These are phyloP conservation scores for Aproaerema taeniolella DNA, from an alignment of 2,888 invertebrate genomes.

Conservation along the genomic window DNA sequence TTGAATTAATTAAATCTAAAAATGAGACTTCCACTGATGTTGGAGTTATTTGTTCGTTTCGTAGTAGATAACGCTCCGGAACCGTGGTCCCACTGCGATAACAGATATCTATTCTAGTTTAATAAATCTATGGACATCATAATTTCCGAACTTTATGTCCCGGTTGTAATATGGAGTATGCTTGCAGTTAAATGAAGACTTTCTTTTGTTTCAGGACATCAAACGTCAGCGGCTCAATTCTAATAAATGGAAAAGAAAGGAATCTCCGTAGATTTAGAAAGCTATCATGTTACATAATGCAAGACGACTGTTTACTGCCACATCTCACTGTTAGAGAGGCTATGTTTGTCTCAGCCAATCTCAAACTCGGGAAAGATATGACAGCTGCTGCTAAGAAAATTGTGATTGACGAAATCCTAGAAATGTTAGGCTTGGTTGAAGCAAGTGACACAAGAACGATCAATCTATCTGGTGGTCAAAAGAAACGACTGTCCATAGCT, in stretches of 20 bases:
- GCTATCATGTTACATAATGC: slow-evolving; percentile 98
- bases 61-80: no score
- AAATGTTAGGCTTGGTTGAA: slow-evolving; percentile 88
- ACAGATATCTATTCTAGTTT: no score
- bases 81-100: no score
- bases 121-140: no score
- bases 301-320: slow-evolving; percentile 92
- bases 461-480: slow-evolving; percentile 92
- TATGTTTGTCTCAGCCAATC: slow-evolving; percentile 95
- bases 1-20: no score
- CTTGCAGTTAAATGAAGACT: no score
- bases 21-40: no score
- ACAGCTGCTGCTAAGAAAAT: slow-evolving; percentile 84
- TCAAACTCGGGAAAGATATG: slow-evolving; percentile 91
- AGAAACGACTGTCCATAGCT: slow-evolving; percentile 93
- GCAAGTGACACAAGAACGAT: slow-evolving; percentile 87
- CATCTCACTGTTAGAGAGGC: slow-evolving; percentile 94
- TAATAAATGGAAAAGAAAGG: slow-evolving; percentile 92
- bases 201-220: slow-evolving; percentile 88
- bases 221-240: slow-evolving; percentile 89
- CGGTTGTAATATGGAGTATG: no score
- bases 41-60: no score
- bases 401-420: slow-evolving; percentile 90
- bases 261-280: slow-evolving; percentile 93
- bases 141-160: no score